Base-by-base conservation (phyloP, 2,888 invertebrate genomes). In the Teinopalpus imperialis region DNA sequence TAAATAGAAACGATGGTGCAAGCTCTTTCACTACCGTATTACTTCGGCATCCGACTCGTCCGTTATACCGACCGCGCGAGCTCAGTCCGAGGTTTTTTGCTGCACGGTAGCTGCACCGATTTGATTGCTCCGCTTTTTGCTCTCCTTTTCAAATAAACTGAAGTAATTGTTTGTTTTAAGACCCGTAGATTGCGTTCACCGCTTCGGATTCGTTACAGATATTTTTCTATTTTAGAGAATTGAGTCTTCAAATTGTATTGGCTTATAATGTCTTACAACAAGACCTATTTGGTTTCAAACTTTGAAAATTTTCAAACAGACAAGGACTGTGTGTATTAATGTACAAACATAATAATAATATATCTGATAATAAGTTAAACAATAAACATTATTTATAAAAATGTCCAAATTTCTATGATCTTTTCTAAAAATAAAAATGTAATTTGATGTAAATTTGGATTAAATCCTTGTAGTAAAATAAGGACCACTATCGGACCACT, bases 131-230 rank as follows among this genome's bases (percentile, higher is more conserved):
- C 58, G 63, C 66, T 81, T 87, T 86, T 87, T 87, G 86, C 76
- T 74, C 70, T 74, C 67, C 74, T 81, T 80, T 79, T 77, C 80
- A 82, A 87, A 86, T 80, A 86, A 85, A 85, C 77, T 78, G 62
- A 76, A 82, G 83, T 86, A 87, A 88, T 87, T 87, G 87, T 88
- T 88, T 88, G 88, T 87, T 88, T 85, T 87, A 87, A 80, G 74
- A 69, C 74, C 68, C 70, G 74, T 76, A 79, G 81, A 81, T 85
- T 81, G 81, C 76, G 74, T 81, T 36, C 35, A 12, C 75, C 77
- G 76, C 76, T 66, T 72, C 74, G 70, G 74, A 81, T 86, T 85
- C 76, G 82, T 80, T 77, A 81, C 81, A 78, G 78, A 77, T 66
- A 70, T 75, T 80, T 37, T 75, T 81, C 56, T 70, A 64, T 63